phyloP scores from a whole-genome alignment of 1,140 invertebrate species.

The Pseudomyrmex dendroicus region DNA sequence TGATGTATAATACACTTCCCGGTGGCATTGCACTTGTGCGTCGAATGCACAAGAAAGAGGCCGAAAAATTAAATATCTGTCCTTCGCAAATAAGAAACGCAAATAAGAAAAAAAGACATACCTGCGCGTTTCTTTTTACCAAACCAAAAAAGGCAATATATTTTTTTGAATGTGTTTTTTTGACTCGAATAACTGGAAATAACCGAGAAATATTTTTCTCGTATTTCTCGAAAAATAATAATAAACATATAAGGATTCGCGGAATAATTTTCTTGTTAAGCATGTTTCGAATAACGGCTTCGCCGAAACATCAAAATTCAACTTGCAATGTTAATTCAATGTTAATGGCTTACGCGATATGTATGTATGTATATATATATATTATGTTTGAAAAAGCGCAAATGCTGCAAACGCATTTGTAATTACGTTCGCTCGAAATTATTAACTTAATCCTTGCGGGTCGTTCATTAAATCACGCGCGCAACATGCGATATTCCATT shows the following conservation, averaged over 20 bases:
- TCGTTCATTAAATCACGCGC: constrained; percentile 47
- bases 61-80: constrained; percentile 40
- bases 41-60: constrained; percentile 26
- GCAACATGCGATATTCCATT: constrained; percentile 27
- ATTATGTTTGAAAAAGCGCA: background rate
- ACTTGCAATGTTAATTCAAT: constrained; percentile 11
- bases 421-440: constrained; percentile 31
- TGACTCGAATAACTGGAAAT: too few species aligned
- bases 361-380: background rate
- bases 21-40: constrained; percentile 51
- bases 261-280: background rate
- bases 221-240: background rate
- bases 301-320: background rate
- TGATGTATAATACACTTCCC: constrained; percentile 53
- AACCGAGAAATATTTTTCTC: background rate
- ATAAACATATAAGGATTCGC: background rate
- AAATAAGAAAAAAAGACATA: too few species aligned
- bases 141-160: background rate
- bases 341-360: background rate
- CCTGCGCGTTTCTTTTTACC: background rate
- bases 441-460: constrained; percentile 41
- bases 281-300: background rate
- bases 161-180: too few species aligned
- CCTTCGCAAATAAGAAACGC: constrained; percentile 13
- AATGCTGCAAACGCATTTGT: constrained; percentile 19